Base-by-base conservation (phyloP, 2,113 vertebrate species). In the Vulpes vulpes region DNA sequence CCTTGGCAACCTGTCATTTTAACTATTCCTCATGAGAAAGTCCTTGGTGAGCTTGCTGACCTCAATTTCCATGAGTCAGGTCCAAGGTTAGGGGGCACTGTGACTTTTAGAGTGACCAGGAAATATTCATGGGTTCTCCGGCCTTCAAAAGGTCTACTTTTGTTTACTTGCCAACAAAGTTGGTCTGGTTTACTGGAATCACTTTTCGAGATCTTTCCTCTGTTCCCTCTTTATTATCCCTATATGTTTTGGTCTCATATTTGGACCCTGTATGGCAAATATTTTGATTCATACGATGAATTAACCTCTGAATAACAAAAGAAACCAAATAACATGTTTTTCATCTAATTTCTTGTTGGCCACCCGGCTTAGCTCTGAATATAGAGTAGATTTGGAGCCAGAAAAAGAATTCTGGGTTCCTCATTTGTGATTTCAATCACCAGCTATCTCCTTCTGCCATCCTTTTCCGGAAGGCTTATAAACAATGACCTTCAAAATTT, bases 401-500 rank as follows among this genome's bases (percentile, higher is more conserved):
- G 51, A 81, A 82, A 92, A 92, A 62, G 7, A 30, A 49, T 64
- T 30, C 49, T 74, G 22, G 23, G 25, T 27, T 73, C 27, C 71
- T n/a, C 14, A 8, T 49, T 53, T 79, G 74, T 76, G 7, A 23
- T 67, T 89, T 92, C 64, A 89, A 19, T 64, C 55, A 55, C 38
- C 35, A 60, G 23, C 16, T 84, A 19, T 71, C 57, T 89, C 35
- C 38, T 91, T 95, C 59, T 74, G 32, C 64, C 27, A 74, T 27
- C 19, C 55, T 65, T 97, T 95, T 59, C 25, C 9, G 30, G n/a
- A 78, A 83, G 32, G 35, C 84, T 0, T 27, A 35, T 64, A 64
- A 71, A 84, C 19, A 85, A 7, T 84, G 60, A 85, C 71, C 27
- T 94, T 96, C 71, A 94, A 81, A 95, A 32, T 74, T 60, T 19